Conservation (phyloP, 2,113 vertebrate species). For the Illadopsis cleaveri region DNA sequence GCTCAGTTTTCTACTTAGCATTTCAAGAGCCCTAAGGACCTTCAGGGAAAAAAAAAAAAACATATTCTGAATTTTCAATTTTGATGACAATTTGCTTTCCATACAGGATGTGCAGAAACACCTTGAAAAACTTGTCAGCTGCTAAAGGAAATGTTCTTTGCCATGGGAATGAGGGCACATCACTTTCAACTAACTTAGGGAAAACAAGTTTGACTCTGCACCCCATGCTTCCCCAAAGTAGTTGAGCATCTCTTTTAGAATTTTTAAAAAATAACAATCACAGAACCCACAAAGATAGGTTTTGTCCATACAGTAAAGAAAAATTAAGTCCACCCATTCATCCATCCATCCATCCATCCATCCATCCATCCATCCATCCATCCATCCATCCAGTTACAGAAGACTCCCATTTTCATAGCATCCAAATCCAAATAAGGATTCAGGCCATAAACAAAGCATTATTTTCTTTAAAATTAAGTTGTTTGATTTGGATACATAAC, state of each 20-base stretch:
- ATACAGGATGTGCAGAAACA: slow-evolving; percentile 50
- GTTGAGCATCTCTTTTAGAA: not conserved
- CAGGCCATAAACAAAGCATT: not conserved
- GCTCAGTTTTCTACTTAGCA: slow-evolving; percentile 68
- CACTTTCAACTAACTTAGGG: slow-evolving; percentile 25
- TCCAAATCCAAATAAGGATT: not conserved
- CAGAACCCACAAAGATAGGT: not conserved
- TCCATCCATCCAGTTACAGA: not conserved
- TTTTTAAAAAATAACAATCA: not conserved
- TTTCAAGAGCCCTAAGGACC: slow-evolving; percentile 71
- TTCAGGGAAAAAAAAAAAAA: slow-evolving; percentile 41
- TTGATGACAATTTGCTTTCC: slow-evolving; percentile 71
- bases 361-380: not conserved
- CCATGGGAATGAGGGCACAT: slow-evolving; percentile 31
- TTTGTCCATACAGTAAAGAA: not conserved
- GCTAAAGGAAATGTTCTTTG: slow-evolving; percentile 24
- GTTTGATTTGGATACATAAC: not conserved
- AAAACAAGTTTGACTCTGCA: not conserved
- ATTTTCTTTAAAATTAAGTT: not conserved
- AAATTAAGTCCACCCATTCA: not conserved
- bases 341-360: not conserved
- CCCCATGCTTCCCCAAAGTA: not conserved
- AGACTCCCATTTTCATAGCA: not conserved
- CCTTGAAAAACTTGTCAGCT: slow-evolving; percentile 54
- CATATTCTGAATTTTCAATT: slow-evolving; percentile 67